Evolutionary conservation across 1,140 invertebrate genomes (phyloP).

Genomic region (Heliothis subflexa): DNA sequence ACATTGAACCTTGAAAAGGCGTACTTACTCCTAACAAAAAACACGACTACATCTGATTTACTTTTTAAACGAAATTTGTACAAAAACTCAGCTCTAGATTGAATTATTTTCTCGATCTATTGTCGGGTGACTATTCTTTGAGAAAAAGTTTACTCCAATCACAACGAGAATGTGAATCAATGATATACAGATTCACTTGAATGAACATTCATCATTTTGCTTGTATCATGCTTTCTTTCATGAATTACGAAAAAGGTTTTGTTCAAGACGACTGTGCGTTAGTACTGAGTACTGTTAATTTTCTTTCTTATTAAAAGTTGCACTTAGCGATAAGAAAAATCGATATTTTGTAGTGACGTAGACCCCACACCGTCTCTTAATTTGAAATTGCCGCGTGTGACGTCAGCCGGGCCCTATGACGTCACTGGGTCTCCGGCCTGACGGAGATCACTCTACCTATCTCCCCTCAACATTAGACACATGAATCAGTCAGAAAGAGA

Average conservation of each 20-base stretch:
- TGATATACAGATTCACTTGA: constrained; percentile 19
- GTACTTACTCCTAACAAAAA: constrained; percentile 7
- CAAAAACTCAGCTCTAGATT: constrained; percentile 2
- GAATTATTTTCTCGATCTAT: neutral
- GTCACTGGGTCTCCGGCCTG: constrained; percentile 66
- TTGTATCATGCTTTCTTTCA: neutral
- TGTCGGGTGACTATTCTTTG: neutral
- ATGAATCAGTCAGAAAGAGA: constrained; percentile 70
- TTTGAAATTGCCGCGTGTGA: constrained; percentile 86
- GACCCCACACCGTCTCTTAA: constrained; percentile 57
- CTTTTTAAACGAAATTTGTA: neutral
- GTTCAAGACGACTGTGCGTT: neutral
- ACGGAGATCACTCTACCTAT: constrained; percentile 51
- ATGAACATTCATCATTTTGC: constrained; percentile 24
- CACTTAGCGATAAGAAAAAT: constrained; percentile 62
- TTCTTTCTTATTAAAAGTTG: constrained; percentile 38
- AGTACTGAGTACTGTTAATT: constrained; percentile 15
- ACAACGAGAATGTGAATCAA: constrained; percentile 14
- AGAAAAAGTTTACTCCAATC: neutral
- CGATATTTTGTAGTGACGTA: constrained; percentile 78
- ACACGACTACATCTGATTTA: constrained; percentile 14
- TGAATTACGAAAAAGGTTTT: neutral
- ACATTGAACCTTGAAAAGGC: constrained; percentile 27
- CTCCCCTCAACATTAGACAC: constrained; percentile 65
- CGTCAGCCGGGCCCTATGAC: constrained; percentile 78